Evolutionary conservation across 2,888 invertebrate genomes (phyloP).

Genomic region (Dromius quadrimaculatus): DNA sequence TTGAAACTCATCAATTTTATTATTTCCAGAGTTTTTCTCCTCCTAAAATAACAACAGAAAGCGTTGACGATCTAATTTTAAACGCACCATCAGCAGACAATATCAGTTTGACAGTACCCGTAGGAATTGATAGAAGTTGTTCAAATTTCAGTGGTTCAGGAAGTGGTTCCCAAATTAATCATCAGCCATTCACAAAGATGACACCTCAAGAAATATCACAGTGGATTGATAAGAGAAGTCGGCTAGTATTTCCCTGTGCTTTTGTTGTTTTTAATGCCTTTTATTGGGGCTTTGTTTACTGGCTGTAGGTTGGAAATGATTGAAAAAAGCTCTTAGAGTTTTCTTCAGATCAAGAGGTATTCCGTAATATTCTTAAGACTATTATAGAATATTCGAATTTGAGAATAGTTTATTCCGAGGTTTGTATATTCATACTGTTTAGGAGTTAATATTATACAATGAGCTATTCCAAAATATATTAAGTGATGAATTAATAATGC

Average conservation of each 20-base stretch:
- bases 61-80: conserved; percentile 71
- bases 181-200: conserved; percentile 74
- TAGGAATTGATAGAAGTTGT: neutral
- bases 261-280: conserved; percentile 84
- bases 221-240: conserved; percentile 86
- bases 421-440: too few relatives aligned
- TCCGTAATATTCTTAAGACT: too few relatives aligned
- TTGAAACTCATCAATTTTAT: too few relatives aligned
- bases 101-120: conserved; percentile 54
- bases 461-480: too few relatives aligned
- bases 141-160: neutral
- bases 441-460: too few relatives aligned
- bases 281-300: conserved; percentile 84
- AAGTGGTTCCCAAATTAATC: neutral
- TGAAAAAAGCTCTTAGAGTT: too few relatives aligned
- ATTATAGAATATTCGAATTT: too few relatives aligned
- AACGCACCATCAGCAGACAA: conserved; percentile 52
- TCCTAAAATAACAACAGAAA: conserved; percentile 78
- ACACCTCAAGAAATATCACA: conserved; percentile 90
- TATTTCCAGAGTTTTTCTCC: conserved; percentile 73
- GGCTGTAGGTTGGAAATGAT: too few relatives aligned
- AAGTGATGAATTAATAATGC: too few relatives aligned
- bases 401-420: too few relatives aligned
- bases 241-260: conserved; percentile 81
- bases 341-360: too few relatives aligned